Conservation (phyloP, 2,888 invertebrate species). For the Xanthostigma xanthostigma region DNA sequence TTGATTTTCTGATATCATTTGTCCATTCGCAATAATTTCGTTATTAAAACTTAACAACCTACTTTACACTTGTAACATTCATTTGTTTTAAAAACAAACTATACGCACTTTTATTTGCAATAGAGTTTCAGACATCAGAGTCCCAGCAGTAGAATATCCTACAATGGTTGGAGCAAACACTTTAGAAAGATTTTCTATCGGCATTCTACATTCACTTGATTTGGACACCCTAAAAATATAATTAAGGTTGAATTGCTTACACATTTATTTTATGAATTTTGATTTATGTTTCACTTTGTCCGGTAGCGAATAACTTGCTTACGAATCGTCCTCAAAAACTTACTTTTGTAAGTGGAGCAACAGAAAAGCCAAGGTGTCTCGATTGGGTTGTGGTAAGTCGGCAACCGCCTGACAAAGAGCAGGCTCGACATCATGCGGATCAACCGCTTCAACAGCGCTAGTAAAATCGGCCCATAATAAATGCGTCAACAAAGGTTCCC, state of each 20-base stretch:
- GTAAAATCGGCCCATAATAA: conserved; percentile 72
- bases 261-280: not conserved
- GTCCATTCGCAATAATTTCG: conserved; percentile 3
- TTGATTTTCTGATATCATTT: conserved; percentile 19
- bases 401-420: conserved; percentile 61
- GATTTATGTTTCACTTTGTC: not conserved
- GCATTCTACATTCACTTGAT: conserved; percentile 81
- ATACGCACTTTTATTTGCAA: not conserved
- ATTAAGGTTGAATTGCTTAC: no score
- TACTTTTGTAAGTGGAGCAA: conserved; percentile 77
- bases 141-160: conserved; percentile 66
- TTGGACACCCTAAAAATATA: conserved; percentile 53
- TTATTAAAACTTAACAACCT: no score
- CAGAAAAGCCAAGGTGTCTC: conserved; percentile 88
- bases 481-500: conserved; percentile 78
- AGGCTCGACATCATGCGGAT: conserved; percentile 43
- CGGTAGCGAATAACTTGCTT: not conserved
- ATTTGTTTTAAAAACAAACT: not conserved
- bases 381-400: conserved; percentile 78
- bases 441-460: conserved; percentile 41
- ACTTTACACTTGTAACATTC: no score
- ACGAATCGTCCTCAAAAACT: conserved; percentile 12
- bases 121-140: conserved; percentile 57
- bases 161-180: conserved; percentile 91
- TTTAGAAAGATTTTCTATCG: conserved; percentile 70